Base-by-base conservation (phyloP, 2,797 vertebrate species). In the Muscicapa comitata region DNA sequence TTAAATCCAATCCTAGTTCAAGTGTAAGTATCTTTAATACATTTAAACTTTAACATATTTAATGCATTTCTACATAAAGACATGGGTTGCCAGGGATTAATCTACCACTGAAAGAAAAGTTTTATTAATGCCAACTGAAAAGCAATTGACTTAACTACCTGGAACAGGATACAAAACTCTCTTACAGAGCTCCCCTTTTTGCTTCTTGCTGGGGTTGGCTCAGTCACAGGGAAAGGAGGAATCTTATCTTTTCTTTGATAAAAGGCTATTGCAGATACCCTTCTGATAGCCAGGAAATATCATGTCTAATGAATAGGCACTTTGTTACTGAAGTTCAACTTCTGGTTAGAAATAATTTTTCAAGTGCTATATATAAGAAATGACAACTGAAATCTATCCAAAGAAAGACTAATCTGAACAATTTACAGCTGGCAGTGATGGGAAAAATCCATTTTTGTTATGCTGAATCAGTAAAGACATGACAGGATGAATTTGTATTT, bases 281-380 rank as follows among this genome's bases (percentile, higher is more conserved):
- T 92, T 82, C 76, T 79, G 90, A 89, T 94, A 94, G 31, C 63
- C 92, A 95, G 83, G 80, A 95, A 93, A 95, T 91, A 96, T 86
- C 77, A 84, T 57, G n/a, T 77, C 90, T 89, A 89, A 71, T 96
- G 95, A 95, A 96, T 93, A 84, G 84, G 80, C 53, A 92, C 92
- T 88, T 93, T 95, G 96, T 97, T 93, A 87, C 71, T 87, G 37
- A 94, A 95, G 93, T 95, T 95, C 93, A 95, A 13, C 76, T 84
- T 63, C 88, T 95, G 92, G 84, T 87, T 95, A 94, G 67, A 95
- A 95, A 97, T 87, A 77, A 95, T 88, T 93, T 95, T 90, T 92
- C 80, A 86, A 95, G 90, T 61, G 83, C 77, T 82, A 37, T 71
- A 63, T 82, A 65, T 95, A 88, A 94, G 90, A 93, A 86, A 93